A percentile compares a stretch with the other conserved stretches of the same genome.
These are phyloP conservation scores for Planococcus citri DNA, from an alignment of 1,140 invertebrate genomes.

Conservation along the genomic window DNA sequence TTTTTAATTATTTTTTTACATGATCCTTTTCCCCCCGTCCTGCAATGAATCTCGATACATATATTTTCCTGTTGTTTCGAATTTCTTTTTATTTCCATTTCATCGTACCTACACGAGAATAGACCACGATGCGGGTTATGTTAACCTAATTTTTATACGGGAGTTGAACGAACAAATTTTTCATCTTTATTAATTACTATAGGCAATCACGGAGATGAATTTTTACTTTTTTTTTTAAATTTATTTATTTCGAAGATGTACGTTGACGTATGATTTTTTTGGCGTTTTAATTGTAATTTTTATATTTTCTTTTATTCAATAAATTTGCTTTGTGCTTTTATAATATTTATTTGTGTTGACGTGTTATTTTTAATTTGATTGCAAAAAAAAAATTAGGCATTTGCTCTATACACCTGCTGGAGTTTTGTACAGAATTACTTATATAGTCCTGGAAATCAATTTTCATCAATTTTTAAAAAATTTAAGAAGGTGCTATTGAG, in stretches of 20 bases:
- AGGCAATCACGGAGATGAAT: not conserved
- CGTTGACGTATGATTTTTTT: not conserved
- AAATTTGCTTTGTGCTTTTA: slow-evolving; percentile 8
- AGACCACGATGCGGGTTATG: not conserved
- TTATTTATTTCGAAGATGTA: not conserved
- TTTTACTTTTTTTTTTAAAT: not conserved
- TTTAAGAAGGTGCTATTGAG: too few relatives aligned
- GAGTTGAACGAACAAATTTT: not conserved
- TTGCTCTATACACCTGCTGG: too few relatives aligned
- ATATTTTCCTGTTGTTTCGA: not conserved
- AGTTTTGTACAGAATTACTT: too few relatives aligned
- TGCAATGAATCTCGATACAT: not conserved
- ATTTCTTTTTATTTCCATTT: not conserved
- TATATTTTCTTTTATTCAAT: not conserved
- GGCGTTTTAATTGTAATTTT: not conserved
- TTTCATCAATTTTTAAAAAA: too few relatives aligned
- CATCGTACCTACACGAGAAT: not conserved
- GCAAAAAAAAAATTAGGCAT: too few relatives aligned
- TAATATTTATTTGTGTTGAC: not conserved
- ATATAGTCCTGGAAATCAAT: too few relatives aligned
- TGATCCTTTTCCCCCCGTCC: not conserved
- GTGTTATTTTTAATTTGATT: not conserved
- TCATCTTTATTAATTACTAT: not conserved
- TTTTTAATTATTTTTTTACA: not conserved
- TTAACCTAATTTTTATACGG: not conserved